These are phyloP conservation scores for Unio pictorum DNA, from an alignment of 2,888 invertebrate genomes.

Conservation along the genomic window DNA sequence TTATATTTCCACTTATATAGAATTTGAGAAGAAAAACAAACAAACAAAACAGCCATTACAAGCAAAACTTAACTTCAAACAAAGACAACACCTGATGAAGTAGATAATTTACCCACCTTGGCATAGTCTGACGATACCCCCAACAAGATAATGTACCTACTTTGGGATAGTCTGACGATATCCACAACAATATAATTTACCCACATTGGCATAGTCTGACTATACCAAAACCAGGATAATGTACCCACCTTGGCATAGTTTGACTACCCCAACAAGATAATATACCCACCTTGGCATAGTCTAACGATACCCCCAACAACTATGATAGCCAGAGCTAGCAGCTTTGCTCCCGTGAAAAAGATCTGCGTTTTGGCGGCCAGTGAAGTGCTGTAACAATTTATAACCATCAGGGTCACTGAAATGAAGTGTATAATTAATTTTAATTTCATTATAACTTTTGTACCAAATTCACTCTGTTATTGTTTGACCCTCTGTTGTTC, in stretches of 20 bases:
- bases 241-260: too few species aligned
- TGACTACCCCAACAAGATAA: not conserved
- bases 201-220: too few species aligned
- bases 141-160: too few species aligned
- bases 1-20: not conserved
- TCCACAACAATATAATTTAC: too few species aligned
- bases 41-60: too few species aligned
- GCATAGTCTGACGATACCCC: constrained; percentile 86
- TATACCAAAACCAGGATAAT: too few species aligned
- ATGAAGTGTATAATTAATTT: constrained; percentile 17
- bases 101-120: constrained; percentile 78
- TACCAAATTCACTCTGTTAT: too few species aligned
- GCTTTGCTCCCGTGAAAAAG: constrained; percentile 92
- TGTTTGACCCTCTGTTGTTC: too few species aligned
- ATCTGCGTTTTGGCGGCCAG: constrained; percentile 94
- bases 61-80: not conserved
- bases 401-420: constrained; percentile 89
- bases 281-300: constrained; percentile 82
- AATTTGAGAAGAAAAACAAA: not conserved
- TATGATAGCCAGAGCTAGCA: constrained; percentile 90
- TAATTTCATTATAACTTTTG: too few species aligned
- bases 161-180: too few species aligned
- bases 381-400: constrained; percentile 96
- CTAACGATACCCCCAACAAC: constrained; percentile 92
- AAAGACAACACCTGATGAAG: not conserved